Evolutionary conservation across 2,888 invertebrate species (phyloP).

Genomic region (Cheilosia pagana): DNA sequence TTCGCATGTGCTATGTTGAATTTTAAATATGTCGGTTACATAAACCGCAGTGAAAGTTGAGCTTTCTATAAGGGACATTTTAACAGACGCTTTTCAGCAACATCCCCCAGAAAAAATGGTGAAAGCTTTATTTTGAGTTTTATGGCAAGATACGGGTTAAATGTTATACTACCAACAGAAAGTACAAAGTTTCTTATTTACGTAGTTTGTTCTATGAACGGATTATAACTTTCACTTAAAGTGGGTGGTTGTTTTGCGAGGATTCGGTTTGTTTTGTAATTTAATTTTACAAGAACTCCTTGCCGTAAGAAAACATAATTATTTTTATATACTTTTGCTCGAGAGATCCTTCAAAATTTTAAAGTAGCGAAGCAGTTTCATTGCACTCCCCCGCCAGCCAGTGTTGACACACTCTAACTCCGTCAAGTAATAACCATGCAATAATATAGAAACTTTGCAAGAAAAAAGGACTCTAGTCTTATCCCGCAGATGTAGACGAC

Average conservation of each 20-base stretch:
- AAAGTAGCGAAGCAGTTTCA: not conserved
- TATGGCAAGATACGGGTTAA: not conserved
- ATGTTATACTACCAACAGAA: not conserved
- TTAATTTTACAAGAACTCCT: not conserved
- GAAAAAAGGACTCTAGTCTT: not conserved
- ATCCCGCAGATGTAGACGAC: slow-evolving; percentile 2
- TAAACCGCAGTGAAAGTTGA: not conserved
- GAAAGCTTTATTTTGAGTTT: not conserved
- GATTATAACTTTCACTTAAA: too few species aligned
- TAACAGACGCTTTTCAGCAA: not conserved
- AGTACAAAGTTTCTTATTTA: too few species aligned
- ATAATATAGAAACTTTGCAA: not conserved
- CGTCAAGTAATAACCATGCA: slow-evolving; percentile 8
- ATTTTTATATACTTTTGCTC: not conserved
- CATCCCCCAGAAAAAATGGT: not conserved
- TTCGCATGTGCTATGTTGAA: too few species aligned
- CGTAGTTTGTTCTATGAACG: too few species aligned
- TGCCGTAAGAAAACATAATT: not conserved
- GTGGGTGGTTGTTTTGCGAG: too few species aligned
- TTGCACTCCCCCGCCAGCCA: not conserved
- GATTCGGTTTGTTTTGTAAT: too few species aligned
- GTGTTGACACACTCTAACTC: not conserved
- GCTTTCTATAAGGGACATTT: not conserved
- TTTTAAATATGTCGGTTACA: not conserved
- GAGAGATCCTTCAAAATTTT: slow-evolving; percentile 2